phyloP scores from a whole-genome alignment of 2,113 vertebrate species.

The Mesitornis unicolor region DNA sequence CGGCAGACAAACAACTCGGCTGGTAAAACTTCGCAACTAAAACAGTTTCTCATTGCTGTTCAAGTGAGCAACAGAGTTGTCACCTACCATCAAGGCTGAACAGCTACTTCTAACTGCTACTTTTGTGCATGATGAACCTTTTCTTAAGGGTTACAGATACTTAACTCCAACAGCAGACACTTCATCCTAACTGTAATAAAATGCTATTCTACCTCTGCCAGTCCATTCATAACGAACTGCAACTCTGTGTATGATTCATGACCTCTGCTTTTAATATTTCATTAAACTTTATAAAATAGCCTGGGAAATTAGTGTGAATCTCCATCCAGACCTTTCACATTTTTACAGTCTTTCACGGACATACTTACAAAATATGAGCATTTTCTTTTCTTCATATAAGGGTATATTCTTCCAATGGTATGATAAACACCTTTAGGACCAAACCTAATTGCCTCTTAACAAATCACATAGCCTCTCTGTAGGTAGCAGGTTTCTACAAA shows the following conservation, averaged over 20 bases:
- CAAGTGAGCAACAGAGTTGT: background rate
- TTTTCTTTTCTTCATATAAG: background rate
- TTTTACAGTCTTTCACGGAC: background rate
- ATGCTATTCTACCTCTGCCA: background rate
- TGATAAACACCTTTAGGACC: background rate
- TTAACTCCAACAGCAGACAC: background rate
- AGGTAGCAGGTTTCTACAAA: background rate
- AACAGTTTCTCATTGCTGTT: background rate
- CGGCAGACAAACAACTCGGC: background rate
- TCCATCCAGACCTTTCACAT: background rate
- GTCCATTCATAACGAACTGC: background rate
- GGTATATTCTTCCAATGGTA: background rate
- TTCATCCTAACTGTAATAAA: background rate
- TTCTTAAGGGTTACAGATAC: slow-evolving; percentile 23
- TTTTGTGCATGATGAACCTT: slow-evolving; percentile 23
- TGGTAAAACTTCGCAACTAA: background rate
- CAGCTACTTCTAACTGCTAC: background rate
- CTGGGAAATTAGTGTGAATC: background rate
- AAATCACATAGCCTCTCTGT: background rate
- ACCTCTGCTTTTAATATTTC: background rate
- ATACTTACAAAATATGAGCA: background rate
- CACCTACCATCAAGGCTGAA: background rate
- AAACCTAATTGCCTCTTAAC: background rate
- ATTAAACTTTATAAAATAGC: slow-evolving; percentile 1
- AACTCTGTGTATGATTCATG: background rate